Percentiles rank a stretch among this genome's conserved stretches.
Conservation (phyloP, 1,140 invertebrate species). For the Pseudachorutes palmiensis region DNA sequence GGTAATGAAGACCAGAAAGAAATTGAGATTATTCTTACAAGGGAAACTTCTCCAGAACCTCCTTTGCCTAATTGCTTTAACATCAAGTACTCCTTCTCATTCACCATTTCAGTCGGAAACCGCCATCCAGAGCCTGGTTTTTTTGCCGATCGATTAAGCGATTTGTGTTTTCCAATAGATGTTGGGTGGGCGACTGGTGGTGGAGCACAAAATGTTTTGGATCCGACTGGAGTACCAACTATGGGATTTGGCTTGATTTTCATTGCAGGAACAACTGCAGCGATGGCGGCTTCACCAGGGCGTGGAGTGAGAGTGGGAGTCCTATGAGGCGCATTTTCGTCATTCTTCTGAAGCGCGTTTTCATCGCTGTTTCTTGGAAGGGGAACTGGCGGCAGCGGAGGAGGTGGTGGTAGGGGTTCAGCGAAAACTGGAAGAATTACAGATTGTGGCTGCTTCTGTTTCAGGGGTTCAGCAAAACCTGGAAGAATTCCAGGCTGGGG, state of each 20-base stretch:
- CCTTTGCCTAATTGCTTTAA: slow-evolving; percentile 50
- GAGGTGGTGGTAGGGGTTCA: too few species aligned
- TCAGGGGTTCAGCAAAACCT: too few species aligned
- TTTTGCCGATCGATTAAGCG: slow-evolving; percentile 7
- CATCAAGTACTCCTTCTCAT: slow-evolving; percentile 43
- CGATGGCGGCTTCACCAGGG: too few species aligned
- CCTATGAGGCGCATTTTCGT: too few species aligned
- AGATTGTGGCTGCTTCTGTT: too few species aligned
- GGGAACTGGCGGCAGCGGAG: background rate
- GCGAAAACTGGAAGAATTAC: too few species aligned
- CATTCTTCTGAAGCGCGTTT: too few species aligned
- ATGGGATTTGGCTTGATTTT: background rate
- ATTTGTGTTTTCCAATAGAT: background rate
- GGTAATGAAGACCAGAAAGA: background rate
- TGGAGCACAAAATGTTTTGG: background rate
- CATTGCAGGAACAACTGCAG: background rate
- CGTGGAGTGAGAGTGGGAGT: too few species aligned
- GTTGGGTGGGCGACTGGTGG: background rate
- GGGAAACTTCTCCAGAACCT: slow-evolving; percentile 53
- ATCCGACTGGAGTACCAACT: background rate
- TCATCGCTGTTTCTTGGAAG: too few species aligned
- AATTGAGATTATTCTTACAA: slow-evolving; percentile 41
- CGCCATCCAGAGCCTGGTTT: slow-evolving; percentile 23
- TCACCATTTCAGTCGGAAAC: slow-evolving; percentile 39
- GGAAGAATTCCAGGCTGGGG: too few species aligned